Evolutionary conservation across 2,888 invertebrate genomes (phyloP), one percentile per base, ranked within the genome.

Genomic region (Pyralis farinalis): DNA sequence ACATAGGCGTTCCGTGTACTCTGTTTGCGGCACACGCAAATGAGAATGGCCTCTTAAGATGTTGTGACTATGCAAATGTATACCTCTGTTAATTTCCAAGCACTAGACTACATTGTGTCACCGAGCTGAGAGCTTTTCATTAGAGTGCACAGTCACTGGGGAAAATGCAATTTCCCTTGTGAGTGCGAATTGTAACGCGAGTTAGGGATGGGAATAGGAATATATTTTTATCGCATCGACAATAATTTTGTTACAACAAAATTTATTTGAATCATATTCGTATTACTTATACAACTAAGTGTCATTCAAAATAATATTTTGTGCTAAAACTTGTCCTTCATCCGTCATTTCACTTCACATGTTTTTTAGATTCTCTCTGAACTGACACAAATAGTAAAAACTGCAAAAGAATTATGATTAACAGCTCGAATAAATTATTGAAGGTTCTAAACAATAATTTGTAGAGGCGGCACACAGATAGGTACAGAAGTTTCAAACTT

Each of bases 81-180:
- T 58, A 58, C 58, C 53, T 53, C 46, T 55, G 65, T 67, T 72
- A 74, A 77, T 72, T 74, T 63, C 51, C 65, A 64, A 63, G 64
- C 67, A 67, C 73, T 71, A 65, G 63, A 59, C 54, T 62, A 66
- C 66, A 74, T 69, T 69, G 70, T 77, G 71, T 63, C 71, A 67
- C 68, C 52, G 49, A 51, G 52, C 53, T 52, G 58, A 78, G 72
- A 59, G 71, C 71, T 74, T 76, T 83, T 81, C 77, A 81, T 76
- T 71, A 73, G 60, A 68, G 65, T 60, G 67, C 66, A 66, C 63
- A 69, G 73, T 73, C 67, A 64, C 53, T 53, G 49, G 55, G 57
- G 70, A 70, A 75, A 78, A 79, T 75, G 70, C 69, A 79, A 81
- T 82, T 81, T 71, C 63, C 70, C 60, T 55, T 49, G 48, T 58